phyloP scores from a whole-genome alignment of 1,140 invertebrate genomes.

The Adelges cooleyi region DNA sequence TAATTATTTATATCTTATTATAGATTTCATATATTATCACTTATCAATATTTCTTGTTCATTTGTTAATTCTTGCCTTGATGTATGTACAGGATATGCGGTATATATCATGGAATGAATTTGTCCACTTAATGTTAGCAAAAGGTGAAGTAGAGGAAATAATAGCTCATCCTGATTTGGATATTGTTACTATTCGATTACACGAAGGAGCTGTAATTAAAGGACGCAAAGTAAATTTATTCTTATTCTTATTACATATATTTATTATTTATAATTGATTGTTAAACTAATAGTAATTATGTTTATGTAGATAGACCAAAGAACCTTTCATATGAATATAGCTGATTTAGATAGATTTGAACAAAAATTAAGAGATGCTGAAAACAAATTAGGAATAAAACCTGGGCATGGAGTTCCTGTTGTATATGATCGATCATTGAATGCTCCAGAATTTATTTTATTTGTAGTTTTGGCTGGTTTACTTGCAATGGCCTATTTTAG shows the following conservation, averaged over 20 bases:
- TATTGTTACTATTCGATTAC: conserved; percentile 67
- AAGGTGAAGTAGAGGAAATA: conserved; percentile 83
- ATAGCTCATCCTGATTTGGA: conserved; percentile 72
- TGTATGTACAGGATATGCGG: conserved; percentile 36
- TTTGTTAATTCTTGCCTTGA: too few relatives aligned
- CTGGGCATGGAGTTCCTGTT: conserved; percentile 58
- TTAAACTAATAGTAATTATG: not conserved
- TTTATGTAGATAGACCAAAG: conserved; percentile 45
- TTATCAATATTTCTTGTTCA: too few relatives aligned
- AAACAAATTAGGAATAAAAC: conserved; percentile 58
- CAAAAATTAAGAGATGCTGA: conserved; percentile 77
- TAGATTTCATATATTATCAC: conserved; percentile 31
- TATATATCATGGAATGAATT: conserved; percentile 94
- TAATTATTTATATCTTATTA: conserved; percentile 1
- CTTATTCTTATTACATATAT: not conserved
- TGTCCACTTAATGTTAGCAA: conserved; percentile 79
- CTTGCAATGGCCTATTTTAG: conserved; percentile 33
- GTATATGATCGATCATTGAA: conserved; percentile 57
- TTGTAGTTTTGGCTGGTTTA: conserved; percentile 42
- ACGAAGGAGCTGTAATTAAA: conserved; percentile 78
- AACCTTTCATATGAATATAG: conserved; percentile 70
- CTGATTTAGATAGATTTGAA: conserved; percentile 71
- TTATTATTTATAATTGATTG: not conserved
- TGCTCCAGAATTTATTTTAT: conserved; percentile 56
- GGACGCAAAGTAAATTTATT: conserved; percentile 50